Conservation (phyloP, 92 coral and sea anemone genomes). For the Nematostella vectensis region DNA sequence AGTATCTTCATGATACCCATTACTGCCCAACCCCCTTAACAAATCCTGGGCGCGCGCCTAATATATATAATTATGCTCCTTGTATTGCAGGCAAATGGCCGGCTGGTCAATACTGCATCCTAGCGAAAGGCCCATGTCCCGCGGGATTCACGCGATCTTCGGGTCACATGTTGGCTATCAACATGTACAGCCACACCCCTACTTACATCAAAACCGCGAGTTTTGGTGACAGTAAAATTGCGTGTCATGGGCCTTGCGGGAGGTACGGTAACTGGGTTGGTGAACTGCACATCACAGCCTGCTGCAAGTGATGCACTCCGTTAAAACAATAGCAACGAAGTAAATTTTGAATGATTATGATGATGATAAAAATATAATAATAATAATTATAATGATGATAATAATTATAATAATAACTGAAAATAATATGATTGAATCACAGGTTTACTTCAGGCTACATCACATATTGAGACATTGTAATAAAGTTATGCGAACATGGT, state of each 20-base stretch:
- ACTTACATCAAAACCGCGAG: slow-evolving; percentile 42
- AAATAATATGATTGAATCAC: too few relatives aligned
- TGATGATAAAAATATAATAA: too few relatives aligned
- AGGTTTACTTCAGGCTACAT: too few relatives aligned
- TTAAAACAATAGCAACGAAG: too few relatives aligned
- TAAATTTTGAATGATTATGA: too few relatives aligned
- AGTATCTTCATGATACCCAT: too few relatives aligned
- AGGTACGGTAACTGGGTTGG: slow-evolving; percentile 74
- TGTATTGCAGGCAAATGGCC: slow-evolving; percentile 61
- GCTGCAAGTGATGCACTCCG: slow-evolving; percentile 82
- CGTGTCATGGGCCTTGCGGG: slow-evolving; percentile 70
- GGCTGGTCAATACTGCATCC: slow-evolving; percentile 72
- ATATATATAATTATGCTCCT: neutral
- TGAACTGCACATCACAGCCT: slow-evolving; percentile 55
- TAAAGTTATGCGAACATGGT: too few relatives aligned
- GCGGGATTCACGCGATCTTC: slow-evolving; percentile 43
- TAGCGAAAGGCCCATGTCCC: slow-evolving; percentile 74
- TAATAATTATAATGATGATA: too few relatives aligned
- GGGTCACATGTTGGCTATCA: slow-evolving; percentile 57
- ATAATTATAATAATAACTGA: too few relatives aligned
- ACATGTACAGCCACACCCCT: slow-evolving; percentile 23
- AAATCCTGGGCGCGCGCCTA: neutral
- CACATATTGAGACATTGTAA: too few relatives aligned
- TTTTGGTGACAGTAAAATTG: slow-evolving; percentile 71
- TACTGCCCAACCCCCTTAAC: too few relatives aligned